Base-by-base conservation (phyloP, 2,888 invertebrate genomes). In the Steromphala cineraria region DNA sequence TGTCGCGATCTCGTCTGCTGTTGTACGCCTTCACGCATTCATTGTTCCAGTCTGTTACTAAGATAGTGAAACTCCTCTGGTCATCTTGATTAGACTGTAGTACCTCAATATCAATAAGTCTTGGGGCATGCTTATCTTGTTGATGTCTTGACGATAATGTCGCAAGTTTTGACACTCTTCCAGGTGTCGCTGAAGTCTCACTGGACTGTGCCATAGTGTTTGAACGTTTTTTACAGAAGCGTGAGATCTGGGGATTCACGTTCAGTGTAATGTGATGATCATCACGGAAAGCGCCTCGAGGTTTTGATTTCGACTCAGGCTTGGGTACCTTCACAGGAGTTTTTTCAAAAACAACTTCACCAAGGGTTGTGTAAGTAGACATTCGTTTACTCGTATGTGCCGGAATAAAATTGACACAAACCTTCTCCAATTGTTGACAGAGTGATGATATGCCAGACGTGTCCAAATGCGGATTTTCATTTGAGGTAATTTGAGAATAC, bases 31-130 rank as follows among this genome's bases (percentile, higher is more conserved):
- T 84, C 74, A 84, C 81, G 31, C 84, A 81, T 67, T 82, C 79
- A 52, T 84, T 84, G 62, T 80, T 81, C 84, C 84, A 84, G 67
- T 84, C 84, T 3, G 82, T 84, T n/a, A 71, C 80, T 15, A 84
- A 67, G 24, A 84, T 31, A 24, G 80, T 40, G 36, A 24, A 19
- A 36, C n/a, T 36, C 15, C 28, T 24, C 10, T 31, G 10, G 2
- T 36, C 71, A 3, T n/a, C 40, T n/a, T 5, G 19, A 3, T 71
- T 31, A 19, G 15, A 19, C 46, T 46, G n/a, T 4, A 82, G 15
- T 1, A 84, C 81, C 19, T 81, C 75, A 19, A 84, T 52, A 74
- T 84, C 84, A 13, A 80, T 79, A 5, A 84, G 62, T 19, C 80
- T 81, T 13, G 82, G 82, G 1, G 75, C 19, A 0, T 40, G 36